Conservation (phyloP, 1,140 invertebrate species). For the Trachymyrmex septentrionalis region DNA sequence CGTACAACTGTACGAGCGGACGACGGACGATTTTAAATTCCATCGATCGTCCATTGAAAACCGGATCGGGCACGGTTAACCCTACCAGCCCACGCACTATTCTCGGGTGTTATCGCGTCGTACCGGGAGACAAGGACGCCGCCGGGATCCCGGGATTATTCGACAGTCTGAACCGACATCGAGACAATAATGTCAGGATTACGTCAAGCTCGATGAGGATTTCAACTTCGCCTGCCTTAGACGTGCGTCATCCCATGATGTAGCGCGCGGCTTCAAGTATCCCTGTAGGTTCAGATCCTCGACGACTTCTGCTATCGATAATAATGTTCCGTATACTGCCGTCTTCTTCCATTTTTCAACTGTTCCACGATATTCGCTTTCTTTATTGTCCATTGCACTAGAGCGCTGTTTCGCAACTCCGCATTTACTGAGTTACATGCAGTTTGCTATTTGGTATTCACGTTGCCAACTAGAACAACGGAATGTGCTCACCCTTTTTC, state of each 20-base stretch:
- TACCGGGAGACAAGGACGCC: constrained; percentile 63
- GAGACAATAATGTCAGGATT: constrained; percentile 77
- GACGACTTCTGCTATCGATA: background rate
- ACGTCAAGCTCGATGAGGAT: constrained; percentile 55
- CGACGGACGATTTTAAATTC: constrained; percentile 63
- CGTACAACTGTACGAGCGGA: background rate
- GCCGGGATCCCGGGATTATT: constrained; percentile 68
- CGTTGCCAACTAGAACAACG: constrained; percentile 32
- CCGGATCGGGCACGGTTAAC: constrained; percentile 67
- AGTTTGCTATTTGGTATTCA: background rate
- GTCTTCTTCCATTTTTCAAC: background rate
- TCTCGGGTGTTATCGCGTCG: constrained; percentile 75
- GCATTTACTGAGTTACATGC: constrained; percentile 12
- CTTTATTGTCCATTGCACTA: background rate
- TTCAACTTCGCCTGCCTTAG: constrained; percentile 33
- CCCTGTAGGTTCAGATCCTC: background rate
- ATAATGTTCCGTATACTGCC: background rate
- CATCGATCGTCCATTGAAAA: constrained; percentile 64
- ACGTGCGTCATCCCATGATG: constrained; percentile 23
- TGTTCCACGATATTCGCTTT: background rate
- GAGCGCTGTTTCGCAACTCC: background rate
- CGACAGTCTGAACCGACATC: constrained; percentile 50
- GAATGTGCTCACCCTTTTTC: constrained; percentile 54
- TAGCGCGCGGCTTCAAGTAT: background rate
- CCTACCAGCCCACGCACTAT: constrained; percentile 70